Evolutionary conservation across 2,888 invertebrate genomes (phyloP).

Genomic region (Seladonia tumulorum): DNA sequence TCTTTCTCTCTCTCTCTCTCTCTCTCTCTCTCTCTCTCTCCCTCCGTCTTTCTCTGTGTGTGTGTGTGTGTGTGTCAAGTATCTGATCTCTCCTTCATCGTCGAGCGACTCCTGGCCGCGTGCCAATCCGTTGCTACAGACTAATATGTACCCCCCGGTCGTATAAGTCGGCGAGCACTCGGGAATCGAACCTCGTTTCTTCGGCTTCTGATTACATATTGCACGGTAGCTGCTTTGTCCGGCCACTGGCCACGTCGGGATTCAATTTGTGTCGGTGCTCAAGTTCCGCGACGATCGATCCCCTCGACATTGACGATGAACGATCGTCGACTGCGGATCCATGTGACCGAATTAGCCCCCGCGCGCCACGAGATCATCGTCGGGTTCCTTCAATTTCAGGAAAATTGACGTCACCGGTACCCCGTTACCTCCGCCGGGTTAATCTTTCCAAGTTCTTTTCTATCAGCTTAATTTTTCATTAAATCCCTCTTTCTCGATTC

Average conservation of each 20-base stretch:
- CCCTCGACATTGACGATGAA: background rate
- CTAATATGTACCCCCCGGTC: slow-evolving; percentile 44
- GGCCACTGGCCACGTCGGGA: background rate
- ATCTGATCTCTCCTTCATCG: slow-evolving; percentile 45
- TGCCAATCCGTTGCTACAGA: slow-evolving; percentile 26
- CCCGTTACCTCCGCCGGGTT: background rate
- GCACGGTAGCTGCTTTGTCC: background rate
- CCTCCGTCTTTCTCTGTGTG: too few relatives aligned
- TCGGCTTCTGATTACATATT: slow-evolving; percentile 17
- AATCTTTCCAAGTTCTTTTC: too few relatives aligned
- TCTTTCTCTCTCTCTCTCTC: background rate
- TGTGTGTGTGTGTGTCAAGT: slow-evolving; percentile 34
- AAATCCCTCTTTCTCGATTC: too few relatives aligned
- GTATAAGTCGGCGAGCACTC: slow-evolving; percentile 9
- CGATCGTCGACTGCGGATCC: background rate
- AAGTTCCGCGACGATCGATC: background rate
- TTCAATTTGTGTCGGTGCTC: background rate
- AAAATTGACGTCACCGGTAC: background rate
- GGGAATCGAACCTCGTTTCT: slow-evolving; percentile 16
- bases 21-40: background rate
- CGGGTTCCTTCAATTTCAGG: background rate
- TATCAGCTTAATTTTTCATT: too few relatives aligned
- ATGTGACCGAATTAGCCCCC: background rate
- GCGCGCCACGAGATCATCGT: background rate
- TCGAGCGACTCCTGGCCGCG: slow-evolving; percentile 32